Conservation (phyloP, 2,888 invertebrate genomes). For the Panopea generosa region DNA sequence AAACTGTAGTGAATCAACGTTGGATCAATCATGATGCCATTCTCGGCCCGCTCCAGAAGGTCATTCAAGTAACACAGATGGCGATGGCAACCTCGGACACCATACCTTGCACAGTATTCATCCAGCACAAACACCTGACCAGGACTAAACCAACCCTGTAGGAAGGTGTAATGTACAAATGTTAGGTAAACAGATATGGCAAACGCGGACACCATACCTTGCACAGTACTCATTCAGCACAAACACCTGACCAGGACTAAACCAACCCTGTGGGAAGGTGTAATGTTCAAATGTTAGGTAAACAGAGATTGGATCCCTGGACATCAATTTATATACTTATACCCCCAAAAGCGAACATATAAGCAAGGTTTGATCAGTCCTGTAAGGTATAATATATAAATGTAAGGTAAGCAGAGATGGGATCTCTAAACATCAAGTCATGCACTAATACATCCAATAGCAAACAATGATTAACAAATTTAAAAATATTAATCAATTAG, state of each 20-base stretch:
- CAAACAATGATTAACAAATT: no score
- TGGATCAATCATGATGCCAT: conserved; percentile 98
- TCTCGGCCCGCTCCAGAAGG: conserved; percentile 96
- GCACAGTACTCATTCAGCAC: conserved; percentile 97
- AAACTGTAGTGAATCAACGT: conserved; percentile 99
- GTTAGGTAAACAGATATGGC: conserved; percentile 98
- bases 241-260: conserved; percentile 99
- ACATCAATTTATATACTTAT: conserved; percentile 98
- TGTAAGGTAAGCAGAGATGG: conserved; percentile 93
- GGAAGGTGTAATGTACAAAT: conserved; percentile 12
- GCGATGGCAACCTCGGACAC: conserved; percentile 98
- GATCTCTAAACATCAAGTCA: no score
- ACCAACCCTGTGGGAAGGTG: conserved; percentile 99
- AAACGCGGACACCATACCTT: conserved; percentile 97
- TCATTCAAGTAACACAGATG: conserved; percentile 98
- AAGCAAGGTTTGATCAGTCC: conserved; percentile 99
- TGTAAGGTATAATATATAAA: conserved; percentile 85
- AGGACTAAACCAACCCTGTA: conserved; percentile 99
- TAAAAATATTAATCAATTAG: no score
- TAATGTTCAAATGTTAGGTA: conserved; percentile 90
- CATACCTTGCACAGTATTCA: conserved; percentile 96
- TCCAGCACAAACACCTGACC: conserved; percentile 99
- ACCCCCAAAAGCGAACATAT: conserved; percentile 97
- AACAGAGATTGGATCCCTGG: conserved; percentile 97
- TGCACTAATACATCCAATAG: no score